Percentiles rank a stretch among this genome's conserved stretches.
phyloP scores from a whole-genome alignment of 2,113 vertebrate species.

The Delphinapterus leucas region DNA sequence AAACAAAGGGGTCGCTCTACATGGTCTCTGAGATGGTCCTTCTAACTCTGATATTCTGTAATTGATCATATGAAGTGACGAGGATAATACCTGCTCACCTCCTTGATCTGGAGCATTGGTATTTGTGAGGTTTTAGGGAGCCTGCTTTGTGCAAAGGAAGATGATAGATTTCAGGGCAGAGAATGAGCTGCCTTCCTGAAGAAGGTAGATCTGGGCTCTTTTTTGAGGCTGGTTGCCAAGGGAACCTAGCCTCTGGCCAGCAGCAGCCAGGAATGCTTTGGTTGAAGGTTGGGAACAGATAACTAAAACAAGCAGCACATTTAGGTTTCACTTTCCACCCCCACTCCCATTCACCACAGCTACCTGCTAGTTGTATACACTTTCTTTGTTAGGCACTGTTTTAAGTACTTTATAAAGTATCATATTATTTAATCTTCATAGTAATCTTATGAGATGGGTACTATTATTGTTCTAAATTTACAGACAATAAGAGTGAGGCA shows the following conservation, averaged over 20 bases:
- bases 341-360: not conserved
- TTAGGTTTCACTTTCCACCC: slow-evolving; percentile 22
- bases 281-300: slow-evolving; percentile 32
- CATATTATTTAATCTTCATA: slow-evolving; percentile 5
- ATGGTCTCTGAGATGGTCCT: not conserved
- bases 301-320: slow-evolving; percentile 25
- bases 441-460: not conserved
- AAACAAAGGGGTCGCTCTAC: not conserved
- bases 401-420: slow-evolving; percentile 45
- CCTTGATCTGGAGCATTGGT: not conserved
- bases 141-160: not conserved
- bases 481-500: slow-evolving; percentile 19
- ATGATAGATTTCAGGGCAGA: slow-evolving; percentile 8
- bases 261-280: slow-evolving; percentile 21
- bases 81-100: not conserved
- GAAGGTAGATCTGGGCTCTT: slow-evolving; percentile 29
- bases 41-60: not conserved
- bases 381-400: not conserved
- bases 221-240: slow-evolving; percentile 53
- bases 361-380: not conserved
- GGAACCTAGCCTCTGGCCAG: slow-evolving; percentile 56
- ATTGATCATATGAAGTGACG: not conserved
- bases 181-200: slow-evolving; percentile 8
- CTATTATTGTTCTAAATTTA: not conserved
- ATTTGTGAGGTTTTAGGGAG: slow-evolving; percentile 5